Evolutionary conservation across 2,113 vertebrate species (phyloP).

Genomic region (Dermatemys mawii): DNA sequence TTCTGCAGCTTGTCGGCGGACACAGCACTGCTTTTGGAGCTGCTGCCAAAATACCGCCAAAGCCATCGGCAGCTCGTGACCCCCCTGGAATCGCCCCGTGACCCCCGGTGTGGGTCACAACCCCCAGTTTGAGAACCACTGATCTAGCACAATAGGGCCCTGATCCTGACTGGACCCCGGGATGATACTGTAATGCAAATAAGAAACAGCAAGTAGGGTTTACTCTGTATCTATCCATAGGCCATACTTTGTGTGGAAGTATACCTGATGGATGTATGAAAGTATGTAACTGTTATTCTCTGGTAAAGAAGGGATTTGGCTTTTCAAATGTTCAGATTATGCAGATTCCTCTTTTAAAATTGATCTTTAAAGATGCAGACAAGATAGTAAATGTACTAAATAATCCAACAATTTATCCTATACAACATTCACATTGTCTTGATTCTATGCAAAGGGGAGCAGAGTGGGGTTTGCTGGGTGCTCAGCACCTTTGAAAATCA

Average conservation of each 20-base stretch:
- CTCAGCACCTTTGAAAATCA: background rate
- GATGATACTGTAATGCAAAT: background rate
- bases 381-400: background rate
- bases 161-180: background rate
- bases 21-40: too few relatives aligned
- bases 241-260: background rate
- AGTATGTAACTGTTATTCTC: background rate
- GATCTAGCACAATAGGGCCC: background rate
- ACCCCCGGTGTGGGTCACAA: too few relatives aligned
- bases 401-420: background rate
- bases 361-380: background rate
- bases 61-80: too few relatives aligned
- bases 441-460: background rate
- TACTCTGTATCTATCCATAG: background rate
- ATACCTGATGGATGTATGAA: background rate
- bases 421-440: background rate
- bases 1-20: too few relatives aligned
- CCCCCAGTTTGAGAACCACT: too few relatives aligned
- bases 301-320: background rate
- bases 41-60: too few relatives aligned
- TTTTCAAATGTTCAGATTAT: slow-evolving; percentile 20
- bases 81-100: too few relatives aligned
- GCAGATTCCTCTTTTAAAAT: slow-evolving; percentile 33
- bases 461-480: background rate
- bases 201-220: background rate